phyloP scores from a whole-genome alignment of 2,113 vertebrate species.

The Dinomys branickii region DNA sequence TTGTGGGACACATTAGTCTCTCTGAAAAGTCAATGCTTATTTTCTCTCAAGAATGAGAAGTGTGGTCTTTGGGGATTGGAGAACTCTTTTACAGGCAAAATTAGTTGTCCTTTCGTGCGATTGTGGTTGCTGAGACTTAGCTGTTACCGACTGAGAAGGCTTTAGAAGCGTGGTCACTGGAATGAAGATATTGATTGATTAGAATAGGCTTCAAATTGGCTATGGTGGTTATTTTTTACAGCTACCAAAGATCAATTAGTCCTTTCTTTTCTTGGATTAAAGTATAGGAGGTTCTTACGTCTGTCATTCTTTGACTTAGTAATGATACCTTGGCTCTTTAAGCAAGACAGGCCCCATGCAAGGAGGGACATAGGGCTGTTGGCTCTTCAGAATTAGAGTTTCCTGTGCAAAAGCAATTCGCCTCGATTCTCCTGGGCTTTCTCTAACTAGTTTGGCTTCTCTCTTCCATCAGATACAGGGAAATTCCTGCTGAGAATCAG shows the following conservation, averaged over 20 bases:
- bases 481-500: not conserved
- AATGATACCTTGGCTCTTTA: not conserved
- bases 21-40: not conserved
- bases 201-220: not conserved
- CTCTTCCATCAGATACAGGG: not conserved
- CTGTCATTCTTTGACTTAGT: not conserved
- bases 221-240: no score
- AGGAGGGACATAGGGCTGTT: fast-evolving
- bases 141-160: no score
- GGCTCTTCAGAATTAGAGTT: not conserved
- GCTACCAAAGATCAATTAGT: not conserved
- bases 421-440: no score
- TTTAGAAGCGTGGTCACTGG: no score
- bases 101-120: not conserved
- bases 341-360: not conserved
- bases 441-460: not conserved
- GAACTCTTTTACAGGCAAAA: not conserved
- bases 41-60: not conserved
- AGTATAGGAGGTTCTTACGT: no score
- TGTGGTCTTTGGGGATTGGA: not conserved
- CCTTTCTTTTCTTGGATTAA: not conserved
- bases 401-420: not conserved
- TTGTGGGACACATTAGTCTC: not conserved
- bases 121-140: not conserved
- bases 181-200: not conserved